Evolutionary conservation across 2,888 invertebrate genomes (phyloP).

Genomic region (Spilarctia lutea): DNA sequence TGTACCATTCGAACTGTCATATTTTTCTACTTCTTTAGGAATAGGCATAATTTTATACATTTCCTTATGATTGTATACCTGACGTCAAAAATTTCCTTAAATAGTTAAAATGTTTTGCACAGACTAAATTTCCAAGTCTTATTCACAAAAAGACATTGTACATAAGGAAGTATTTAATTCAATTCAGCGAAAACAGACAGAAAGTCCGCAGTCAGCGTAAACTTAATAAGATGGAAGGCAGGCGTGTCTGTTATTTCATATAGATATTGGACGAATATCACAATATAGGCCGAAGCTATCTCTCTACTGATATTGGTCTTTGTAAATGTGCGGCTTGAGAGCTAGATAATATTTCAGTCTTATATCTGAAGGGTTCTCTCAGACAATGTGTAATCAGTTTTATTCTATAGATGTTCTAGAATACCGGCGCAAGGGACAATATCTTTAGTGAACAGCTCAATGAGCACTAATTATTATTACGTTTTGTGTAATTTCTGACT

Average conservation of each 20-base stretch:
- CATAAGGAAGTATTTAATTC: conserved; percentile 27
- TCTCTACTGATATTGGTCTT: conserved; percentile 28
- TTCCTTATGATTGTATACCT: neutral
- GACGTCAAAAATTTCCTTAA: neutral
- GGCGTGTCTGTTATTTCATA: conserved; percentile 32
- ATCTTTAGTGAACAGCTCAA: neutral
- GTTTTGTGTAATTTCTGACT: neutral
- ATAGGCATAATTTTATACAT: neutral
- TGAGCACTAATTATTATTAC: neutral
- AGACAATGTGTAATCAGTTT: neutral
- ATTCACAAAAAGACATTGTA: neutral
- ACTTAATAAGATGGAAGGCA: conserved; percentile 66
- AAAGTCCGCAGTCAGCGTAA: conserved; percentile 62
- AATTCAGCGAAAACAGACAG: conserved; percentile 31
- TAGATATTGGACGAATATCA: conserved; percentile 42
- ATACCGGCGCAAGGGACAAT: neutral
- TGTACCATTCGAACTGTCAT: too few relatives aligned
- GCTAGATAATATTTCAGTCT: conserved; percentile 17
- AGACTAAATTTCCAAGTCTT: neutral
- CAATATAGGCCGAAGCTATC: conserved; percentile 18
- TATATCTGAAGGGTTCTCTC: conserved; percentile 6
- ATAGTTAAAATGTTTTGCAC: neutral
- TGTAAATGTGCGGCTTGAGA: conserved; percentile 12
- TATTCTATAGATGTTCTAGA: conserved; percentile 1
- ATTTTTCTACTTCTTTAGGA: neutral